A percentile compares a stretch with the other conserved stretches of the same genome.
phyloP scores from a whole-genome alignment of 2,113 vertebrate genomes.

The Lonchura striata region DNA sequence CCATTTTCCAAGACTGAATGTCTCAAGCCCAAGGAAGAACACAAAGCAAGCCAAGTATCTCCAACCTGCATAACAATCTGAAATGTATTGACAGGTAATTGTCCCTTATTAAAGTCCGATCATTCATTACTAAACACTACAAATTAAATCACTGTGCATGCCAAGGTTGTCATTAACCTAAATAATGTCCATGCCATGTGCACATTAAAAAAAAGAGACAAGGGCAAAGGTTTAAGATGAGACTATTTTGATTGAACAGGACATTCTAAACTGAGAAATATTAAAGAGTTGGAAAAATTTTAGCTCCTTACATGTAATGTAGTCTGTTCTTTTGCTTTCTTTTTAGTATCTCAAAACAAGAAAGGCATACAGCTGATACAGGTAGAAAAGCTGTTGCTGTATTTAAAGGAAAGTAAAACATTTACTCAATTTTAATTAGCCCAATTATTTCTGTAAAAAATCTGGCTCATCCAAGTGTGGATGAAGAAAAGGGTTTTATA shows the following conservation, averaged over 20 bases:
- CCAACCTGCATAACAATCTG: not conserved
- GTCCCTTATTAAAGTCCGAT: not conserved
- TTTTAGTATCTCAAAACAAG: not conserved
- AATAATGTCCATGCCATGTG: not conserved
- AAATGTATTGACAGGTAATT: not conserved
- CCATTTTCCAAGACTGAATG: not conserved
- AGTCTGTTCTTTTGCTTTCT: not conserved
- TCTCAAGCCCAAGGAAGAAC: not conserved
- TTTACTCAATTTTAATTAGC: constrained; percentile 57
- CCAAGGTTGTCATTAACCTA: not conserved
- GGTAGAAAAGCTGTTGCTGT: not conserved
- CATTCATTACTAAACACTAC: not conserved
- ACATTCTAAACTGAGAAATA: not conserved
- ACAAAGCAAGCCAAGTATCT: not conserved
- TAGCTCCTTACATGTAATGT: not conserved
- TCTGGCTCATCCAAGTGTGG: not conserved
- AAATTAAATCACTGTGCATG: not conserved
- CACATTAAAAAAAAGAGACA: not conserved
- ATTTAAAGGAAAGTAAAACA: constrained; percentile 29
- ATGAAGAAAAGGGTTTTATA: constrained; percentile 15
- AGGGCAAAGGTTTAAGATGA: not conserved
- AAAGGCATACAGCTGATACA: not conserved
- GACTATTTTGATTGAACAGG: not conserved
- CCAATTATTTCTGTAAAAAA: constrained; percentile 35
- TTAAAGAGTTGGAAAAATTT: not conserved